Conservation (phyloP, 1,140 invertebrate genomes). For the Microplitis demolitor region DNA sequence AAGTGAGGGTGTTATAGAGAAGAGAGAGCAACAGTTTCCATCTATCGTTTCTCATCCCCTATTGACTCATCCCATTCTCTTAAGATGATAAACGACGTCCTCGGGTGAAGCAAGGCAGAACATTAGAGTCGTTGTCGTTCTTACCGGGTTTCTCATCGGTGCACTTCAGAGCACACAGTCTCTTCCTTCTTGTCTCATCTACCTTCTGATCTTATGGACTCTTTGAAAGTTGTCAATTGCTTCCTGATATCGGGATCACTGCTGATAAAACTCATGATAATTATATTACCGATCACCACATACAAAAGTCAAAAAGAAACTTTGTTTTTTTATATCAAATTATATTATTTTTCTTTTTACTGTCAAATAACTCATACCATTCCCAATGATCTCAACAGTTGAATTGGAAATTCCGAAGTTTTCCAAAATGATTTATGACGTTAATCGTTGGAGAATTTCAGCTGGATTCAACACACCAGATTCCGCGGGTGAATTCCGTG, state of each 20-base stretch:
- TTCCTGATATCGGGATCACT: background rate
- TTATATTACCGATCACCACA: background rate
- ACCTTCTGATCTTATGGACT: background rate
- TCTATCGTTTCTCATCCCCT: slow-evolving; percentile 41
- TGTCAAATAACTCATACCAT: background rate
- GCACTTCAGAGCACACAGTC: background rate
- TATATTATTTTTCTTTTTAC: background rate
- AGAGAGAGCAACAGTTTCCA: slow-evolving; percentile 43
- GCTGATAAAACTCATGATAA: background rate
- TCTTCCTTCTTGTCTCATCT: background rate
- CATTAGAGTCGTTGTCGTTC: slow-evolving; percentile 42
- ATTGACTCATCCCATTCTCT: slow-evolving; percentile 39
- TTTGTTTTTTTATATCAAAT: too few relatives aligned
- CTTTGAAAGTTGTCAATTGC: background rate
- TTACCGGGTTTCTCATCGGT: slow-evolving; percentile 9
- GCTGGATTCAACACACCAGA: background rate
- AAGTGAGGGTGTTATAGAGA: background rate
- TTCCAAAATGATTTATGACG: slow-evolving; percentile 19
- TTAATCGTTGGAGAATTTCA: slow-evolving; percentile 21
- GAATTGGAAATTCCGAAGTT: slow-evolving; percentile 18
- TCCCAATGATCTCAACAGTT: background rate
- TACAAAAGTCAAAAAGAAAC: too few relatives aligned
- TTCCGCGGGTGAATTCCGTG: slow-evolving; percentile 21
- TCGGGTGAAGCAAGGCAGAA: slow-evolving; percentile 40
- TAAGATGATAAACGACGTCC: slow-evolving; percentile 45